Evolutionary conservation across 2,888 invertebrate genomes (phyloP).

Genomic region (Phortica magna): DNA sequence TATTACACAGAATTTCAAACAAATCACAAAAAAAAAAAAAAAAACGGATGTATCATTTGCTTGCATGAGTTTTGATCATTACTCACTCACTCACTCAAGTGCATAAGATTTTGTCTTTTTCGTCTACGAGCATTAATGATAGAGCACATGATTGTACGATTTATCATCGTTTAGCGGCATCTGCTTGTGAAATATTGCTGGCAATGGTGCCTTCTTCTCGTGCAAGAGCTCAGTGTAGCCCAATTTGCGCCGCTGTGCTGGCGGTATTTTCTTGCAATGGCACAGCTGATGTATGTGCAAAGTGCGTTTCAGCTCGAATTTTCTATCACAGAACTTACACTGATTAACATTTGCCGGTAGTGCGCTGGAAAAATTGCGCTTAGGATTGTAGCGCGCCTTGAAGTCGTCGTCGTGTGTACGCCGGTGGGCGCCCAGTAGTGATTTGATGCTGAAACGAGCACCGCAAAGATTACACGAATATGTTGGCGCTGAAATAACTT

Average conservation of each 20-base stretch:
- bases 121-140: background rate
- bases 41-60: too few relatives aligned
- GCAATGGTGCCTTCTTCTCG: constrained; percentile 63
- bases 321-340: constrained; percentile 61
- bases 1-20: too few relatives aligned
- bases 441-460: constrained; percentile 57
- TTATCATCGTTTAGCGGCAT: background rate
- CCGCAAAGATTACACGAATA: constrained; percentile 57
- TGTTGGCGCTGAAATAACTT: background rate
- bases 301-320: constrained; percentile 58
- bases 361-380: constrained; percentile 27
- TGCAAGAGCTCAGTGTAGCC: constrained; percentile 59
- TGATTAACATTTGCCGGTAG: constrained; percentile 35
- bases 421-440: constrained; percentile 58
- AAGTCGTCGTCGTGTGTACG: constrained; percentile 59
- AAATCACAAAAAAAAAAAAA: too few relatives aligned
- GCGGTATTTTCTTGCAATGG: constrained; percentile 61
- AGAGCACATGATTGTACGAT: background rate
- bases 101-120: background rate
- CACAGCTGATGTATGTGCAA: constrained; percentile 61
- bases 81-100: too few relatives aligned
- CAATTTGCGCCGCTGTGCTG: constrained; percentile 59
- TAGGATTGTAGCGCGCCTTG: constrained; percentile 47
- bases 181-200: constrained; percentile 31
- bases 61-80: too few relatives aligned